Conservation (phyloP, 2,888 invertebrate genomes). For the Netelia inedita region DNA sequence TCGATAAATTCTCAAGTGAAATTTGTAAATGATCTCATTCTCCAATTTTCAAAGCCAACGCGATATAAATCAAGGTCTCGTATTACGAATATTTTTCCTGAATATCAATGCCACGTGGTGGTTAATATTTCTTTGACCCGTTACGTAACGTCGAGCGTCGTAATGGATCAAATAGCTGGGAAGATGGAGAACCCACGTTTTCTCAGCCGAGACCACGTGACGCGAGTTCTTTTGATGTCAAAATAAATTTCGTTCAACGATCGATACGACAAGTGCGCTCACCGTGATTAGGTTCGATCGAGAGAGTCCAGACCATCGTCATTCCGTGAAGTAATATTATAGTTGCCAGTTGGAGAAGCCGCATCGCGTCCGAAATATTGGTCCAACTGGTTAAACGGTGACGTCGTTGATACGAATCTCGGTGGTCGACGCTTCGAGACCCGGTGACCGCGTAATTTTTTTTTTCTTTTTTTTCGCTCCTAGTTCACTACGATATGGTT, state of each 20-base stretch:
- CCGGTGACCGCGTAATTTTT: no score
- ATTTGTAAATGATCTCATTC: no score
- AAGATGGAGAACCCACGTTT: neutral
- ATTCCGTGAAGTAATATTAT: constrained; percentile 59
- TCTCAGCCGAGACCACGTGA: neutral
- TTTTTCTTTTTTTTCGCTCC: no score
- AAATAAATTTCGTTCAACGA: neutral
- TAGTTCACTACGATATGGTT: no score
- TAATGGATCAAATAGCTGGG: constrained; percentile 15
- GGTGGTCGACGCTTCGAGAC: neutral
- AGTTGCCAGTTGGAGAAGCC: constrained; percentile 19
- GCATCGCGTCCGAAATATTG: constrained; percentile 15
- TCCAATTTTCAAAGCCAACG: no score
- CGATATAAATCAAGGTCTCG: no score
- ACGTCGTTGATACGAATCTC: neutral
- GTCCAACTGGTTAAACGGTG: no score
- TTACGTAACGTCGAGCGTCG: constrained; percentile 4
- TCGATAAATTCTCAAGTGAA: no score
- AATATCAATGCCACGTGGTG: no score
- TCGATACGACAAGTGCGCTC: constrained; percentile 18
- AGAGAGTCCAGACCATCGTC: constrained; percentile 53
- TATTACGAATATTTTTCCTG: no score
- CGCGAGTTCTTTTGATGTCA: neutral
- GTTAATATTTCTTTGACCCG: neutral
- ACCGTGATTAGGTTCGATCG: constrained; percentile 66